Evolutionary conservation across 1,140 invertebrate genomes (phyloP).

Genomic region (Platyura marginata): DNA sequence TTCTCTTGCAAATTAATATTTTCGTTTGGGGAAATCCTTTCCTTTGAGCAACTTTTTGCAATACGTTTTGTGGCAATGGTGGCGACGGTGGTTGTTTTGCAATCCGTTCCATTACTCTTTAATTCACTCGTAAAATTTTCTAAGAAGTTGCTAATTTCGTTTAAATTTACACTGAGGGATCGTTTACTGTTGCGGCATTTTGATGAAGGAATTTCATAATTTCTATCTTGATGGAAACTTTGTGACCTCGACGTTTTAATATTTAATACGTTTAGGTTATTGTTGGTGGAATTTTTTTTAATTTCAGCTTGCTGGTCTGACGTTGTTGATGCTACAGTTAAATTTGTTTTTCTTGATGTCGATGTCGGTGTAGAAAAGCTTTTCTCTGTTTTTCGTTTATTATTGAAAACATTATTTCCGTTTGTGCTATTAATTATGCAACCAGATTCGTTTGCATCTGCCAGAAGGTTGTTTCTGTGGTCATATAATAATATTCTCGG

Average conservation of each 20-base stretch:
- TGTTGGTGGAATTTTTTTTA: no score
- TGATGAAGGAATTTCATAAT: no score
- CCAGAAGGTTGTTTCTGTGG: conserved; percentile 24
- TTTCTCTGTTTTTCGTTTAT: background rate
- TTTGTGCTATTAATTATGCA: background rate
- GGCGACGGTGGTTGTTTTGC: background rate
- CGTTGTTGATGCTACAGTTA: no score
- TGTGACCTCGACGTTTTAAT: no score
- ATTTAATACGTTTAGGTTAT: no score
- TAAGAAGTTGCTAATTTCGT: background rate
- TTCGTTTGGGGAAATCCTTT: background rate
- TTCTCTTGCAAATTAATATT: background rate
- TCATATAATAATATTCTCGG: conserved; percentile 29
- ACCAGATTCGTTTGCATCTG: conserved; percentile 18
- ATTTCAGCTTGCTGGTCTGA: no score
- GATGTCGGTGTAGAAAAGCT: background rate
- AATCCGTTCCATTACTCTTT: background rate
- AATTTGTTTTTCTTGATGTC: background rate
- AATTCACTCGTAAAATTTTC: background rate
- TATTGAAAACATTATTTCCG: background rate
- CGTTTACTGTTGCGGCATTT: background rate
- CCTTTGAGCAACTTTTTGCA: background rate
- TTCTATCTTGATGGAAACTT: no score
- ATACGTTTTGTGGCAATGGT: background rate
- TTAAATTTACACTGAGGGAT: background rate